Conservation (phyloP, 2,113 vertebrate species). For the Rhineura floridana region DNA sequence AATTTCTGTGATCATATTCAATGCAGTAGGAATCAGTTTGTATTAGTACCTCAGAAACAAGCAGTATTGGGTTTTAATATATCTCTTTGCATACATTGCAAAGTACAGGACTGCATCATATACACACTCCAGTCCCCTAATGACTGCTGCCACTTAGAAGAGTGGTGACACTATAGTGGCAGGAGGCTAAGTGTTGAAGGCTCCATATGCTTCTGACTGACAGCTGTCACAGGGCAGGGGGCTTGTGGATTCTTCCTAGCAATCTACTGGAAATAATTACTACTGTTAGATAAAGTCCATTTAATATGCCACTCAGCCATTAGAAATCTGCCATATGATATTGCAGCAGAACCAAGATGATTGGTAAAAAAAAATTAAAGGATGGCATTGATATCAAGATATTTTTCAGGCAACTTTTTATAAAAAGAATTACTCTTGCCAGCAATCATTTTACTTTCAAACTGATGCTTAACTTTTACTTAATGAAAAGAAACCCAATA, state of each 20-base stretch:
- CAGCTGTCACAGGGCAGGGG: neutral
- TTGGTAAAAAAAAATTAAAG: neutral
- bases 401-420: neutral
- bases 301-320: neutral
- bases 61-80: neutral
- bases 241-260: neutral
- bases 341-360: neutral
- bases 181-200: constrained; percentile 1
- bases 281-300: neutral
- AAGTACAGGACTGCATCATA: neutral
- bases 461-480: neutral
- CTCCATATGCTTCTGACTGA: constrained; percentile 15
- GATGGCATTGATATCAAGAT: neutral
- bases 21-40: neutral
- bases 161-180: neutral
- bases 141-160: neutral
- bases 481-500: neutral
- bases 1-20: neutral
- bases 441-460: neutral
- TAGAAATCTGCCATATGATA: neutral
- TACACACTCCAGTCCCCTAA: neutral
- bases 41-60: neutral
- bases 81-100: neutral
- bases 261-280: constrained; percentile 9
- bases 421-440: neutral